Evolutionary conservation across 2,888 invertebrate species (phyloP), one percentile per base, ranked within the genome.

Genomic region (Ennomos quercinarius): DNA sequence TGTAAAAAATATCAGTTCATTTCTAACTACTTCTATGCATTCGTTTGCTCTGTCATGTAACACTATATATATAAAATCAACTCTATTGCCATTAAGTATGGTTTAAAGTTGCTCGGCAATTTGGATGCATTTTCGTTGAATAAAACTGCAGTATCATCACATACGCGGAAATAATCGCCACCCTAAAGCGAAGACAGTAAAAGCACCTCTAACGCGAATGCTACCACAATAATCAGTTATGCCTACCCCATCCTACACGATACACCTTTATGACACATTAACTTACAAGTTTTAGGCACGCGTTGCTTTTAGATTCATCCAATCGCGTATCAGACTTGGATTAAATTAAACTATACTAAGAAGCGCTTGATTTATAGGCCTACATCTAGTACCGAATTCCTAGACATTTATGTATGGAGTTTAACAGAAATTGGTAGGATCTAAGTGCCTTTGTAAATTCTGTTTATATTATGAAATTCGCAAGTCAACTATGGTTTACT

Each of bases 191-290:
- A 57, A 45, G 50, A 63, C 44, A 54, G 56, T 61, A 45, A 36
- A 61, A 57, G 69, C 65, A 58, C 63, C 69, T 67, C 39, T 60
- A 63, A 67, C 74, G 66, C 38, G 52, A 80, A 86, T 81, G 87
- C 87, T 84, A 84, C 87, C 83, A 85, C 86, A 86, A 85, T 82
- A 85, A 86, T 80, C 35, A 58, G 49, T 66, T 53, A 61, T 51
- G 69, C 71, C 77, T 70, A 75, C 74, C 76, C 76, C 72, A 71
- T 64, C 9, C 52, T 42, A 44, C 47, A 37, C 41, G 36, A 49
- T 37, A 47, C 59, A 53, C 57, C 34, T 35, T 43, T 38, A 57
- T 48, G 41, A 61, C 49, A 64, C 56, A 41, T 38, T 51, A 59
- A 50, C 47, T 54, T 55, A 66, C 51, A 58, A 53, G 45, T 49